Base-by-base conservation (phyloP, 2,888 invertebrate species). In the Scrobipalpa atriplicella region DNA sequence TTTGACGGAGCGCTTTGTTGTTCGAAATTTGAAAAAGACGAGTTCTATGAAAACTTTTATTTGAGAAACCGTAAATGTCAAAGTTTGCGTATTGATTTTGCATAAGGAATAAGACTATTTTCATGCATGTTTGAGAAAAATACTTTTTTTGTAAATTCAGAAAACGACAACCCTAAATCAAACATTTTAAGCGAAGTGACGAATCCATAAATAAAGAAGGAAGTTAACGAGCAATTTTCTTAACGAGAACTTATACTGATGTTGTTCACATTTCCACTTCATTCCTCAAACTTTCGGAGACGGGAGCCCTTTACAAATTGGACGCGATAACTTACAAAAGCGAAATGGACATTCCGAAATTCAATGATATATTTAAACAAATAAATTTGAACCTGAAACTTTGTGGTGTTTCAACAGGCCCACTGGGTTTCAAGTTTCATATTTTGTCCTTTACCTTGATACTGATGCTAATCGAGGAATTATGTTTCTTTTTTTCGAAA, bases 351-450 rank as follows among this genome's bases (percentile, higher is more conserved):
- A 71, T 81, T 64, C 84, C 84, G 2, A 62, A 73, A n/a, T 88
- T 83, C 64, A 81, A 85, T 43, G 81, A 84, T 11, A 75, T 85
- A 64, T 78, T 86, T 9, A 78, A 75, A 69, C 83, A 80, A 72
- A 81, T 87, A 63, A 84, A 84, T 75, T 70, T 68, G 3, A 81
- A 83, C 73, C 75, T 86, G 21, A 80, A 84, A 82, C 63, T 85
- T 0, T 69, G 75, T 1, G 89, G 89, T 3, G 81, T 85, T 19
- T 80, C 83, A 0, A 81, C 83, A 21, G 77, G 77, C 0, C 78
- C 74, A 65, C 70, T 84, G 13, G 67, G 75, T 16, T 51, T 78
- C 0, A 71, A 83, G 75, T 87, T 78, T 67, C 75, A 74, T 29
- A 60, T 79, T n/a, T 64, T 78, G 3, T 52, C 72, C 0, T 1